Conservation (phyloP, 2,888 invertebrate genomes). For the Azorinus chamasolen region DNA sequence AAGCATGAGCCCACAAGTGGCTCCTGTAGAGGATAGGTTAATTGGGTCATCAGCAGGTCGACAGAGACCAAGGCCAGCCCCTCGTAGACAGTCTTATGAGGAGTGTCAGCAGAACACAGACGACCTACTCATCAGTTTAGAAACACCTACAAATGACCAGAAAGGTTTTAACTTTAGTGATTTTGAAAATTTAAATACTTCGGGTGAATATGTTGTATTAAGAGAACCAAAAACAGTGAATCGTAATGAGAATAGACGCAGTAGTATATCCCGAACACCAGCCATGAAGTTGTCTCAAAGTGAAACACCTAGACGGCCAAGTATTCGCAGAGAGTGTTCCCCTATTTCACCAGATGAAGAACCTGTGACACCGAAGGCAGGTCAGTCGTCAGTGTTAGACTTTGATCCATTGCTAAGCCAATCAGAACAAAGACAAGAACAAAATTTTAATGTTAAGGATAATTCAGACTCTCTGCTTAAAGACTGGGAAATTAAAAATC, state of each 20-base stretch:
- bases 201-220: constrained; percentile 55
- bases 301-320: constrained; percentile 62
- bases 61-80: constrained; percentile 43
- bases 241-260: constrained; percentile 33
- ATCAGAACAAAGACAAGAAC: constrained; percentile 5
- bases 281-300: constrained; percentile 65
- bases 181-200: constrained; percentile 28
- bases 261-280: constrained; percentile 62
- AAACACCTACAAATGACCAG: constrained; percentile 18
- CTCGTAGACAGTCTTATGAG: constrained; percentile 38
- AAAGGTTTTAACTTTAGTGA: constrained; percentile 31
- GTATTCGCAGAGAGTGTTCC: constrained; percentile 58
- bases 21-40: constrained; percentile 31
- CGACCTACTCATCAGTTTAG: constrained; percentile 49
- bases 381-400: constrained; percentile 31
- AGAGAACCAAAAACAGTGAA: constrained; percentile 22
- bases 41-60: constrained; percentile 12
- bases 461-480: constrained; percentile 63
- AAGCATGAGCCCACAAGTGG: constrained; percentile 37
- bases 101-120: not conserved
- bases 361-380: constrained; percentile 18
- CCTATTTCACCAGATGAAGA: constrained; percentile 51
- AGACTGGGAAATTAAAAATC: constrained; percentile 69
- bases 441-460: constrained; percentile 6
- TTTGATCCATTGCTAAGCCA: constrained; percentile 53